phyloP scores from a whole-genome alignment of 2,113 vertebrate genomes.

The Nibea coibor region DNA sequence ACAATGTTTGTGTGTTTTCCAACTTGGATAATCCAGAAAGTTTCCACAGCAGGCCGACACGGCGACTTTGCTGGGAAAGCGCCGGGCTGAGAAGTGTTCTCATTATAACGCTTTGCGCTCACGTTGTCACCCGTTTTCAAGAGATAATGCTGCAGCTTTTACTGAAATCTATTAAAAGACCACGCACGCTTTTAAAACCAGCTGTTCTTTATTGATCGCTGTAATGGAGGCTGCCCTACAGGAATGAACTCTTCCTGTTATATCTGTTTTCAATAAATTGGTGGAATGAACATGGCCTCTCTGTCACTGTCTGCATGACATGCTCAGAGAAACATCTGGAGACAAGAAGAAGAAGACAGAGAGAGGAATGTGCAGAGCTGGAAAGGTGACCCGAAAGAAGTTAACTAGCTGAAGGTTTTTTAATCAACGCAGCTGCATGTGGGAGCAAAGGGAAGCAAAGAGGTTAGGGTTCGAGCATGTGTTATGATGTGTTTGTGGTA shows the following conservation, averaged over 20 bases:
- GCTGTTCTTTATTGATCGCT: constrained; percentile 58
- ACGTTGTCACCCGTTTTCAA: constrained; percentile 19
- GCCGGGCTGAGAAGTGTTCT: not conserved
- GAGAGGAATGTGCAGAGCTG: constrained; percentile 42
- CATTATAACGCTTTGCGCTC: constrained; percentile 3
- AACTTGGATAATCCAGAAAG: constrained; percentile 27
- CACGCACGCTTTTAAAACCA: constrained; percentile 53
- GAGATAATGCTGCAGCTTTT: constrained; percentile 59
- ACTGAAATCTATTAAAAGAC: constrained; percentile 57
- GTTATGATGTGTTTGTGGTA: constrained; percentile 66
- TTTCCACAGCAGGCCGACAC: constrained; percentile 23
- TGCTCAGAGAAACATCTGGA: constrained; percentile 69
- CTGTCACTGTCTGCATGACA: constrained; percentile 52
- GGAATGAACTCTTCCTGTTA: constrained; percentile 58
- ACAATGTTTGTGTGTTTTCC: constrained; percentile 56
- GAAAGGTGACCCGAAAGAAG: constrained; percentile 42
- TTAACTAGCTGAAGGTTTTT: constrained; percentile 43
- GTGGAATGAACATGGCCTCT: constrained; percentile 52
- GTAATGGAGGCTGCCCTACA: constrained; percentile 49
- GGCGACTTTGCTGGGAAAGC: constrained; percentile 36
- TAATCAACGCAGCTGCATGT: constrained; percentile 63
- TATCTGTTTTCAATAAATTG: constrained; percentile 78
- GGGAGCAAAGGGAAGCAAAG: constrained; percentile 39
- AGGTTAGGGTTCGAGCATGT: constrained; percentile 43
- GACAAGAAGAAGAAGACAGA: constrained; percentile 47